phyloP scores from a whole-genome alignment of 2,113 vertebrate species.

The Ophthalmolycus amberensis region DNA sequence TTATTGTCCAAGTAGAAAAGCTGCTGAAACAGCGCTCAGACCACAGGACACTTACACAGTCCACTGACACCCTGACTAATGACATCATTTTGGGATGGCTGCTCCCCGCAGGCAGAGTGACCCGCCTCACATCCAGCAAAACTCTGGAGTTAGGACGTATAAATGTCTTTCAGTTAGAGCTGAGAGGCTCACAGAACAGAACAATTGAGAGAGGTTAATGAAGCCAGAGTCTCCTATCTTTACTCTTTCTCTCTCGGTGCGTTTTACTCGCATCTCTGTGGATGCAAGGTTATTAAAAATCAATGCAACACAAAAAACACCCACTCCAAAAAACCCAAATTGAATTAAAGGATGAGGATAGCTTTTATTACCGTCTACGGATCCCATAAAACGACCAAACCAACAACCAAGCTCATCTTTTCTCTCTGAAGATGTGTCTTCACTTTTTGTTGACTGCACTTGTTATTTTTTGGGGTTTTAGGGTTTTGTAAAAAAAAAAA shows the following conservation, averaged over 20 bases:
- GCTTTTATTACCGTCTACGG: neutral
- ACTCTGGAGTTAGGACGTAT: conserved; percentile 8
- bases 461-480: neutral
- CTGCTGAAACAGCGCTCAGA: conserved; percentile 19
- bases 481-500: no score
- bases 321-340: neutral
- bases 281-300: conserved; percentile 11
- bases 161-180: conserved; percentile 22
- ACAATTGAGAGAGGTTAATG: conserved; percentile 8
- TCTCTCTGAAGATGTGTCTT: neutral
- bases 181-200: conserved; percentile 6
- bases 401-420: neutral
- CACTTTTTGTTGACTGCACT: no score
- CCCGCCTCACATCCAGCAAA: neutral
- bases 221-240: neutral
- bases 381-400: neutral
- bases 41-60: conserved; percentile 25
- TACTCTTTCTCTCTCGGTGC: neutral
- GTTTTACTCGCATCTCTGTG: neutral
- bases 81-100: conserved; percentile 23
- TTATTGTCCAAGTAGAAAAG: conserved; percentile 17
- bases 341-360: neutral
- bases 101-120: conserved; percentile 5
- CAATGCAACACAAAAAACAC: neutral
- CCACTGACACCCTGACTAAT: conserved; percentile 40